Conservation (phyloP, 2,888 invertebrate species). For the Torymus tubicola region DNA sequence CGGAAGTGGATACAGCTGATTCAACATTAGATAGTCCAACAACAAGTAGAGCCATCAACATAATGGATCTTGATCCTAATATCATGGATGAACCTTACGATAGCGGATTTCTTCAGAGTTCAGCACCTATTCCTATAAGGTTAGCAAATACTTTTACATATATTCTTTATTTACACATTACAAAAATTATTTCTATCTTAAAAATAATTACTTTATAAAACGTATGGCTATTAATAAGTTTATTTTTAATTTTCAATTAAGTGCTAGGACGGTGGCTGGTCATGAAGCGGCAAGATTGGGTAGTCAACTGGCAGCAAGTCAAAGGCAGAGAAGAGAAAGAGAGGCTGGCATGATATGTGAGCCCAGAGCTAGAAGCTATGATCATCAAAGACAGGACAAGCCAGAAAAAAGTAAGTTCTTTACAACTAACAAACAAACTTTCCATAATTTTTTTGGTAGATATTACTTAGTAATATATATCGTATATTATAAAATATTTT, state of each 20-base stretch:
- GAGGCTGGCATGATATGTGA: slow-evolving; percentile 75
- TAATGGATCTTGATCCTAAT: slow-evolving; percentile 75
- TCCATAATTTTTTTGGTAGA: slow-evolving; percentile 9
- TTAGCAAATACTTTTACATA: slow-evolving; percentile 36
- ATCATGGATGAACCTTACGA: slow-evolving; percentile 75
- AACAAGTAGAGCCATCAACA: slow-evolving; percentile 73
- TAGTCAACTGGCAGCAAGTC: slow-evolving; percentile 76
- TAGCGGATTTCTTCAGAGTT: slow-evolving; percentile 73
- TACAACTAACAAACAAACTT: neutral
- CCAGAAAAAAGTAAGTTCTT: slow-evolving; percentile 77
- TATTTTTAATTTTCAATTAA: slow-evolving; percentile 39
- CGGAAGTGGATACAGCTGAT: slow-evolving; percentile 69
- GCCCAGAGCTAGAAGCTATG: slow-evolving; percentile 83
- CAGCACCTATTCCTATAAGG: slow-evolving; percentile 75
- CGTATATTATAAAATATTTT: neutral
- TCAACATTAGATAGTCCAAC: slow-evolving; percentile 72
- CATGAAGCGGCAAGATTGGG: slow-evolving; percentile 88
- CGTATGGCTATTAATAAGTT: neutral
- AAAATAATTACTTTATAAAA: no score
- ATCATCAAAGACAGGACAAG: slow-evolving; percentile 79
- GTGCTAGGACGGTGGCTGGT: slow-evolving; percentile 83
- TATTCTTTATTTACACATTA: no score
- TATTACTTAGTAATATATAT: neutral
- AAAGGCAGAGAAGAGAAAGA: slow-evolving; percentile 73
- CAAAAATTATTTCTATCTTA: no score